Percentiles rank a stretch among this genome's conserved stretches.
Conservation (phyloP, 2,797 vertebrate species). For the Perodicticus potto region DNA sequence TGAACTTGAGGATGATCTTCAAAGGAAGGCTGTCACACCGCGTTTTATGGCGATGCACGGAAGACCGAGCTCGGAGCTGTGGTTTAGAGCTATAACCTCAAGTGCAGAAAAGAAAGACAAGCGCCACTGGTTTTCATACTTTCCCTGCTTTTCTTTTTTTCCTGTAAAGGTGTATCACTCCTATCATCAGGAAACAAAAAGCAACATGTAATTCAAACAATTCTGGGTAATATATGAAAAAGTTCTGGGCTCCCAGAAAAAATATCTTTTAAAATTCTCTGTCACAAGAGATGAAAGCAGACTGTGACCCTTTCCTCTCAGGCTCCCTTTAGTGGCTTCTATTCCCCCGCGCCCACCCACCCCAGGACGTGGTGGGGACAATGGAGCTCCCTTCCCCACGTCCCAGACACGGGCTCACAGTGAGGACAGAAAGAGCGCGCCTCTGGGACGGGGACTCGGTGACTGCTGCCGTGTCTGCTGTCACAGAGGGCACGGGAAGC, state of each 20-base stretch:
- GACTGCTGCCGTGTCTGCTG: slow-evolving; percentile 92
- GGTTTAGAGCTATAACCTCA: background rate
- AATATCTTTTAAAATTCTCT: background rate
- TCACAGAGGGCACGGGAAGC: slow-evolving; percentile 90
- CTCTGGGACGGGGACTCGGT: slow-evolving; percentile 87
- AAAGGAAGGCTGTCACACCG: background rate
- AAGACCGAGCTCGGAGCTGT: background rate
- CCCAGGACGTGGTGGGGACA: background rate
- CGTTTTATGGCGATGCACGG: background rate
- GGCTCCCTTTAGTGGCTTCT: background rate
- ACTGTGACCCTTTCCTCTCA: rapidly evolving
- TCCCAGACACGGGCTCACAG: slow-evolving; percentile 84
- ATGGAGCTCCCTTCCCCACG: background rate
- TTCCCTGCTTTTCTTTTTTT: background rate
- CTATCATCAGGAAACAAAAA: background rate
- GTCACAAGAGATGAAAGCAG: background rate
- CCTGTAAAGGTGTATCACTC: background rate
- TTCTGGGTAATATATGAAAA: background rate
- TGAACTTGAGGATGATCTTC: background rate
- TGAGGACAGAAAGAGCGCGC: slow-evolving; percentile 94
- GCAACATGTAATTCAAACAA: background rate
- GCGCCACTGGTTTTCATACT: background rate
- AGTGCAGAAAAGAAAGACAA: background rate
- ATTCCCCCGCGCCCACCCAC: too few species aligned
- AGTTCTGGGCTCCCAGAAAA: background rate